These are phyloP conservation scores for Stramonita haemastoma DNA, from an alignment of 2,888 invertebrate species.

Conservation along the genomic window DNA sequence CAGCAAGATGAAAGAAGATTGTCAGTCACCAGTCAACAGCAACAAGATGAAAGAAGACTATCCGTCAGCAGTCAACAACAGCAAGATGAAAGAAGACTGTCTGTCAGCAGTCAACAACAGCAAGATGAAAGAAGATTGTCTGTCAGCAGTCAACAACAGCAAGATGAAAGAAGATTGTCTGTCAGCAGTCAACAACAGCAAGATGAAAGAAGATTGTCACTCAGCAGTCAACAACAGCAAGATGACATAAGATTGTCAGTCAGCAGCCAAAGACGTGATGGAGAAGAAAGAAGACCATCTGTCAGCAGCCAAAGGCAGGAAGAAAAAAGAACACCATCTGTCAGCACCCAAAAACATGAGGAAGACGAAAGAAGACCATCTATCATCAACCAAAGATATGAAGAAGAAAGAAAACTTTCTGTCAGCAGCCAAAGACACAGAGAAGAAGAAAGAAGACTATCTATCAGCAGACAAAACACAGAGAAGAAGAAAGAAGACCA, in stretches of 20 bases:
- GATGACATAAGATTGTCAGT: neutral
- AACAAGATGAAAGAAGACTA: neutral
- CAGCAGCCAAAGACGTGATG: neutral
- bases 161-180: neutral
- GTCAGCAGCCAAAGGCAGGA: neutral
- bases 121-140: neutral
- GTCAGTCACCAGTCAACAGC: neutral
- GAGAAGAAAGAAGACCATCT: neutral
- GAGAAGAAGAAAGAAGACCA: neutral
- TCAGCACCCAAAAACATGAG: neutral
- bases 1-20: neutral
- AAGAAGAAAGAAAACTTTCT: neutral
- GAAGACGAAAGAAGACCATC: too few relatives aligned
- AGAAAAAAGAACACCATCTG: neutral
- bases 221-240: neutral
- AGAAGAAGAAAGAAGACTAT: neutral
- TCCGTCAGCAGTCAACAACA: neutral
- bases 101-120: neutral
- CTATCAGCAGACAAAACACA: neutral
- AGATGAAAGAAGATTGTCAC: neutral
- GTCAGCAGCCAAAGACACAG: neutral
- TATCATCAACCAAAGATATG: neutral
- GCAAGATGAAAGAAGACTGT: neutral
- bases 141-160: neutral
- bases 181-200: neutral